Evolutionary conservation across 2,797 vertebrate species (phyloP).

Genomic region (Sebastes hubbsi): DNA sequence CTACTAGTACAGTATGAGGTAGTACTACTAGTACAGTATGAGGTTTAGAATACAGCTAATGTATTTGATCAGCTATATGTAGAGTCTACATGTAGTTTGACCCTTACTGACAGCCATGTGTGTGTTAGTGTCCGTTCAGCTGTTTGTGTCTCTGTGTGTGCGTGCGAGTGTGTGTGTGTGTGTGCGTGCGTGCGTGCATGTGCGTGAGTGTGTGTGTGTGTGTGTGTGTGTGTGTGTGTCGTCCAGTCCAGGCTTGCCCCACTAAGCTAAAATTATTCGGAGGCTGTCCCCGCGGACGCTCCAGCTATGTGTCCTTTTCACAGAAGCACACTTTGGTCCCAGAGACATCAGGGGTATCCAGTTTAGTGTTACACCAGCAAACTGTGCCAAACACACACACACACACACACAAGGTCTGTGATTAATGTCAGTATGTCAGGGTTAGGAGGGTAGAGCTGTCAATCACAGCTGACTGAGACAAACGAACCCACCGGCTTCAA

Average conservation of each 20-base stretch:
- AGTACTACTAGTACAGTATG: too few relatives aligned
- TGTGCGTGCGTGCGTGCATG: rapidly evolving
- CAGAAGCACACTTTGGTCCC: conserved; percentile 40
- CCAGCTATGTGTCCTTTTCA: conserved; percentile 45
- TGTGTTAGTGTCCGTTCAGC: too few relatives aligned
- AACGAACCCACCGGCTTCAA: not conserved
- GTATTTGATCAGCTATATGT: too few relatives aligned
- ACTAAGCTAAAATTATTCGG: conserved; percentile 55
- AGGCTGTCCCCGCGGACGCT: conserved; percentile 61
- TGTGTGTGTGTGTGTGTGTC: too few relatives aligned
- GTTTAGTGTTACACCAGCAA: conserved; percentile 57
- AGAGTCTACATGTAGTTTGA: too few relatives aligned
- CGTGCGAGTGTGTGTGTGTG: too few relatives aligned
- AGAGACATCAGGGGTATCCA: conserved; percentile 50
- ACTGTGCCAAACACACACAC: not conserved
- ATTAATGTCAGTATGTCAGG: conserved; percentile 20
- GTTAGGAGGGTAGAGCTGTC: conserved; percentile 16
- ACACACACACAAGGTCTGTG: not conserved
- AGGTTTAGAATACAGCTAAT: too few relatives aligned
- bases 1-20: too few relatives aligned
- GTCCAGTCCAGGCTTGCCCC: conserved; percentile 53
- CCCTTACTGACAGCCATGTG: too few relatives aligned
- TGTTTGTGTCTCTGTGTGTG: too few relatives aligned
- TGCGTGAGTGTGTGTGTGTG: rapidly evolving
- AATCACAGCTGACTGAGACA: not conserved